Evolutionary conservation across 30 jellyfish, hydroid and myxozoan genomes (phyloP), one percentile per base, ranked within the genome.

Genomic region (Aurelia aurita complex sp. Pacific): DNA sequence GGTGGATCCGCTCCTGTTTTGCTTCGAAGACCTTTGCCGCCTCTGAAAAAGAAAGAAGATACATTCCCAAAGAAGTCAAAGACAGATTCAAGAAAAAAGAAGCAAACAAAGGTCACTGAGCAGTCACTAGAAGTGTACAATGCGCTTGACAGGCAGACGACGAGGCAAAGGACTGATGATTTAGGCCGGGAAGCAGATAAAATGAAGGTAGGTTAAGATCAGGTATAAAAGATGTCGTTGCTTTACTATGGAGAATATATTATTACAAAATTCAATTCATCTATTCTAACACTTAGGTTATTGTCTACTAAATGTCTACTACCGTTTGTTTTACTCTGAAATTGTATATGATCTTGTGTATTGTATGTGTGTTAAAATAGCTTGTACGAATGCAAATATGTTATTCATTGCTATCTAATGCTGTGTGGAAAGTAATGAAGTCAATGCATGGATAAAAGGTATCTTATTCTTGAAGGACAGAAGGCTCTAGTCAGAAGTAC

Each of bases 11-110:
- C 86, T 15, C 46, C 87, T 42, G 81, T 84, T 12, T 64, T 84
- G 59, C 71, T 84, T 29, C 93, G 93, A 32, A 78, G 93, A 46
- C 93, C 93, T 2, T 50, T 84, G 67, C 93, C 93, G 10, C 93
- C 93, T 12, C 60, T 84, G 73, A 69, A 63, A 67, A 84, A 62
- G 70, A 83, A 83, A 18, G 64, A 64, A 33, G 85, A 63, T 19
- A 64, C 29, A 29, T 62, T 52, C 33, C 12, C 50, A 35, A 62
- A 46, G 67, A 65, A 46, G 40, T 9, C 80, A 5, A 68, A 33
- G 38, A 3, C n/a, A 38, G 77, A 70, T 32, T 29, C 32, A 4
- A 32, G 2, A 62, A 62, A 29, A 12, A 17, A 40, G 35, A 43
- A 54, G 34, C 42, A 70, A 3, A 52, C 63, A 55, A 36, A 68